phyloP scores from a whole-genome alignment of 1,140 invertebrate genomes.

The Delia radicum region DNA sequence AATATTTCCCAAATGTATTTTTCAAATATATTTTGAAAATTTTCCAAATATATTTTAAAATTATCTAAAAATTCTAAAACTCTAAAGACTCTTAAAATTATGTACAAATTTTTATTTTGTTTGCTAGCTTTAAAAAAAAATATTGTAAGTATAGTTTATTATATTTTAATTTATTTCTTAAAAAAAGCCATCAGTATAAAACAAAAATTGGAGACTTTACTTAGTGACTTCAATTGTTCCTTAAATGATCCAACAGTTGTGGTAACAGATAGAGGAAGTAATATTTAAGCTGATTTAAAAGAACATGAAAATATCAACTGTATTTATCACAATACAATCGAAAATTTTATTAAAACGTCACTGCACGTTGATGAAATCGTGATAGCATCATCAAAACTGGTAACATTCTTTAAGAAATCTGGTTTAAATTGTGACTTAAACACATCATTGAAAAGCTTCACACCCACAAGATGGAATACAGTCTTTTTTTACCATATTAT shows the following conservation, averaged over 20 bases:
- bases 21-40: no score
- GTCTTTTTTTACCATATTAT: background rate
- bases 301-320: background rate
- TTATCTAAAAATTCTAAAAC: no score
- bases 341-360: background rate
- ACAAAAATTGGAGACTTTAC: background rate
- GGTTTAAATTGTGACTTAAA: background rate
- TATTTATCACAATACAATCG: conserved; percentile 7
- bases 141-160: background rate
- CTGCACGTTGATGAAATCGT: background rate
- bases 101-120: no score
- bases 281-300: background rate
- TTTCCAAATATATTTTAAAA: no score
- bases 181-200: background rate
- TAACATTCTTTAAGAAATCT: background rate
- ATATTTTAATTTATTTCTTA: background rate
- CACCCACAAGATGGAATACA: conserved; percentile 12
- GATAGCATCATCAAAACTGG: background rate
- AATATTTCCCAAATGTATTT: no score
- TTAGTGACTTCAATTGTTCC: conserved; percentile 2
- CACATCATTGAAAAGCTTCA: background rate
- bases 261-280: conserved; percentile 6
- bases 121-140: background rate
- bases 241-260: conserved; percentile 14
- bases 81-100: no score